Evolutionary conservation across 1,140 invertebrate genomes (phyloP).

Genomic region (Condylostylus longicornis): DNA sequence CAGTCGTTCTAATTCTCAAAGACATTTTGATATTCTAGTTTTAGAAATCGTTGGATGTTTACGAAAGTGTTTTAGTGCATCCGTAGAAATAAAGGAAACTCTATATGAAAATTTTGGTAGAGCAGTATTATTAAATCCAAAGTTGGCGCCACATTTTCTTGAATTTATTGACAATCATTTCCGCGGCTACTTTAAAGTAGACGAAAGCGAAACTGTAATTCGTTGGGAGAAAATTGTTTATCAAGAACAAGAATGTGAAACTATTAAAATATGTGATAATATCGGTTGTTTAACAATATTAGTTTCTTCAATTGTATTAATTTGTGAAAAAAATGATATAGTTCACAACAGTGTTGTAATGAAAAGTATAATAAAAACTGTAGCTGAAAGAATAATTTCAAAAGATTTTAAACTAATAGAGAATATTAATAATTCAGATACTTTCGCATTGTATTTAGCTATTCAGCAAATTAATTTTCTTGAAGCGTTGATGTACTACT

Average conservation of each 20-base stretch:
- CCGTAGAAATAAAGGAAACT: conserved; percentile 18
- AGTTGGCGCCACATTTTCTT: conserved; percentile 23
- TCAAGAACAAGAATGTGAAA: conserved; percentile 11
- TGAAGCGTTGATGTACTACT: conserved; percentile 22
- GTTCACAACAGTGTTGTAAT: conserved; percentile 23
- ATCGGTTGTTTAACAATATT: conserved; percentile 22
- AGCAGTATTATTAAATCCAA: conserved; percentile 28
- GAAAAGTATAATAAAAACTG: conserved; percentile 13
- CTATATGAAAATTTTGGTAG: conserved; percentile 28
- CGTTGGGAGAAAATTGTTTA: conserved; percentile 19
- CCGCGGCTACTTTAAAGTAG: conserved; percentile 20
- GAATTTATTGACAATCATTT: conserved; percentile 30
- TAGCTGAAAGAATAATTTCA: conserved; percentile 15
- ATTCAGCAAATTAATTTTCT: conserved; percentile 25
- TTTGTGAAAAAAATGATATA: conserved; percentile 15
- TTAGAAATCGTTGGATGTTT: conserved; percentile 27
- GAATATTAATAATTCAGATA: conserved; percentile 9
- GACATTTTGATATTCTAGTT: conserved; percentile 29
- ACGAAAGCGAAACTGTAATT: conserved; percentile 10
- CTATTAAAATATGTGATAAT: conserved; percentile 22
- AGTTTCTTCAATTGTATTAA: conserved; percentile 17
- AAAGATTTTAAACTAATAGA: conserved; percentile 19
- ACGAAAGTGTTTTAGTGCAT: conserved; percentile 23
- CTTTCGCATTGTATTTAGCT: neutral
- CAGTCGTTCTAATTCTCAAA: conserved; percentile 20